These are phyloP conservation scores for Drosophila azteca DNA, from an alignment of 1,140 invertebrate genomes.

Conservation along the genomic window DNA sequence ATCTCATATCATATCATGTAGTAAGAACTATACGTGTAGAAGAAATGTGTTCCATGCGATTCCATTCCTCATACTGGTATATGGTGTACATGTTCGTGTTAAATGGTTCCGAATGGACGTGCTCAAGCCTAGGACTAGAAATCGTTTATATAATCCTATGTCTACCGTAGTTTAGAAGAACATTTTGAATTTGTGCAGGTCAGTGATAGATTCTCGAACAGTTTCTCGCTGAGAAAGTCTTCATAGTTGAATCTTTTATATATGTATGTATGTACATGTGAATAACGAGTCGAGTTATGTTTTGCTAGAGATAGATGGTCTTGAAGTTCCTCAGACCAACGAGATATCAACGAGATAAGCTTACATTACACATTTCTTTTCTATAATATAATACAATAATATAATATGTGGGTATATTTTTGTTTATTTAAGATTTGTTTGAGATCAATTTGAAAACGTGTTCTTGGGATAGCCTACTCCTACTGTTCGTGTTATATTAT, in stretches of 20 bases:
- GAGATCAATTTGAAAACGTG: constrained; percentile 74
- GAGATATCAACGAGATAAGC: constrained; percentile 12
- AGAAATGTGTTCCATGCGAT: background rate
- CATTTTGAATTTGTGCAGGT: constrained; percentile 26
- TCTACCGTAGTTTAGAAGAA: constrained; percentile 12
- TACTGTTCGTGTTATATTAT: constrained; percentile 15
- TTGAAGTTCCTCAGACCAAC: constrained; percentile 15
- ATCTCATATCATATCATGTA: constrained; percentile 51
- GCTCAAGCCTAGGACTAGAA: constrained; percentile 53
- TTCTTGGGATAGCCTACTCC: constrained; percentile 30
- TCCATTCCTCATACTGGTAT: background rate
- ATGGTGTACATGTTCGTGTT: background rate
- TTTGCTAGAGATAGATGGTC: background rate
- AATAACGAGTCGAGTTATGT: background rate
- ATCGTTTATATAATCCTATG: constrained; percentile 21
- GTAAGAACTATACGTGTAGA: constrained; percentile 3
- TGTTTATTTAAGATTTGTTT: constrained; percentile 50
- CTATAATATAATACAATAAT: too few species aligned
- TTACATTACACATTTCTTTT: too few species aligned
- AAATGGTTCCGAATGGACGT: constrained; percentile 14
- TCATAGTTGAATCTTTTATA: constrained; percentile 19
- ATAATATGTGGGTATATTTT: constrained; percentile 8
- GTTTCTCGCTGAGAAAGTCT: constrained; percentile 15
- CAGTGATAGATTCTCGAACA: constrained; percentile 28
- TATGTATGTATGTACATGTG: constrained; percentile 7